Conservation (phyloP, 2,888 invertebrate species). For the Philaethria dido region DNA sequence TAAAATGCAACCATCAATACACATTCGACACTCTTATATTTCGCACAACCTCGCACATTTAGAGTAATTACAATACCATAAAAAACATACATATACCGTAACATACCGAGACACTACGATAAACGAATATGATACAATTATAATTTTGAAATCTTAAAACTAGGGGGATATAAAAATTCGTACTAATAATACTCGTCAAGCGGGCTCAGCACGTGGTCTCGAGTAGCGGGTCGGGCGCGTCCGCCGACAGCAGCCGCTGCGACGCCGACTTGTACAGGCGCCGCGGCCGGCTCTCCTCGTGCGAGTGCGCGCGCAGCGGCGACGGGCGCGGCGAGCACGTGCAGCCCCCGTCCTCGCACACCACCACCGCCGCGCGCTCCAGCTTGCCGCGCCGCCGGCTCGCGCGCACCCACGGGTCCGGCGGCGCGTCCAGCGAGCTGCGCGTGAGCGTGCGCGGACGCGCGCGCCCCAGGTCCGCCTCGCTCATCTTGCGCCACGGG, state of each 20-base stretch:
- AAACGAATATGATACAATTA: slow-evolving; percentile 72
- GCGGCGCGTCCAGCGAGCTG: slow-evolving; percentile 40
- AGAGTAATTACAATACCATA: slow-evolving; percentile 64
- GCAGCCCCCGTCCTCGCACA: slow-evolving; percentile 58
- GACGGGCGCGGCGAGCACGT: slow-evolving; percentile 55
- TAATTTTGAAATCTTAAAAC: slow-evolving; percentile 78
- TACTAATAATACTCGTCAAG: slow-evolving; percentile 76
- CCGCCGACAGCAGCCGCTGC: slow-evolving; percentile 54
- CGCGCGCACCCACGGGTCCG: slow-evolving; percentile 48
- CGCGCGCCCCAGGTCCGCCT: slow-evolving; percentile 53
- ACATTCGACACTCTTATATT: slow-evolving; percentile 54
- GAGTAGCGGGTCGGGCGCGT: slow-evolving; percentile 65
- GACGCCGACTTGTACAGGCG: slow-evolving; percentile 63
- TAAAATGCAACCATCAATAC: slow-evolving; percentile 50
- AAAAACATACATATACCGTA: slow-evolving; percentile 62
- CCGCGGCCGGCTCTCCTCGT: slow-evolving; percentile 63
- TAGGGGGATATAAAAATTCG: slow-evolving; percentile 80
- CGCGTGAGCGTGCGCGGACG: slow-evolving; percentile 42
- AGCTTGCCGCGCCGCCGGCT: slow-evolving; percentile 44
- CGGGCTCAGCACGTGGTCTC: slow-evolving; percentile 71
- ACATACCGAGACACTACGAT: slow-evolving; percentile 56
- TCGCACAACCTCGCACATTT: slow-evolving; percentile 73
- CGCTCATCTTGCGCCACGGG: slow-evolving; percentile 72
- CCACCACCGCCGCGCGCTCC: slow-evolving; percentile 50
- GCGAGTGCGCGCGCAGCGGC: slow-evolving; percentile 57